These are phyloP conservation scores for Euzetes globulus DNA, from an alignment of 2,888 invertebrate species.

Conservation along the genomic window DNA sequence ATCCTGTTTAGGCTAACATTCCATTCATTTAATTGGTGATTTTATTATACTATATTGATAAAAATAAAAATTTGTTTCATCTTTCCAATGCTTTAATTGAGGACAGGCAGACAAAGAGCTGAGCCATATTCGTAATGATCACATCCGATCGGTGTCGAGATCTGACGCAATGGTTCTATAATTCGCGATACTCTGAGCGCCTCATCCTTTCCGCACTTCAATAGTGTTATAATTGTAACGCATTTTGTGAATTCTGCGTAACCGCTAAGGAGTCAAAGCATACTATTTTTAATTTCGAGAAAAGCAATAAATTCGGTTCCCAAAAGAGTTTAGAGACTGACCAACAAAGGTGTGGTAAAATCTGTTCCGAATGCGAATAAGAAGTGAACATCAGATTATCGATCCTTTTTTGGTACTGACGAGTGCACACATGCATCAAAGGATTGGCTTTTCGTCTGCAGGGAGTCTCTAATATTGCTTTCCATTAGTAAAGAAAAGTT, in stretches of 20 bases:
- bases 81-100: neutral
- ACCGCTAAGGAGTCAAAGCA: neutral
- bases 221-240: slow-evolving; percentile 9
- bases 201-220: slow-evolving; percentile 15
- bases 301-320: neutral
- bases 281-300: neutral
- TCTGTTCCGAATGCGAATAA: neutral
- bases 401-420: slow-evolving; percentile 24
- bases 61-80: neutral
- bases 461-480: slow-evolving; percentile 7
- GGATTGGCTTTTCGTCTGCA: slow-evolving; percentile 5
- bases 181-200: slow-evolving; percentile 8
- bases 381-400: neutral
- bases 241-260: slow-evolving; percentile 15
- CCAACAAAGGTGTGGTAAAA: slow-evolving; percentile 18
- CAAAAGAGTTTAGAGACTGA: neutral
- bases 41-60: too few relatives aligned
- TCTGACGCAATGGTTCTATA: neutral
- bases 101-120: neutral
- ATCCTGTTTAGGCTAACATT: too few relatives aligned
- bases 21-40: too few relatives aligned
- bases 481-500: neutral
- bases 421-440: slow-evolving; percentile 6
- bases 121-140: neutral
- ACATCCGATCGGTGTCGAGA: neutral